Base-by-base conservation (phyloP, 2,797 vertebrate species). In the Cryptoblepharus egeriae region DNA sequence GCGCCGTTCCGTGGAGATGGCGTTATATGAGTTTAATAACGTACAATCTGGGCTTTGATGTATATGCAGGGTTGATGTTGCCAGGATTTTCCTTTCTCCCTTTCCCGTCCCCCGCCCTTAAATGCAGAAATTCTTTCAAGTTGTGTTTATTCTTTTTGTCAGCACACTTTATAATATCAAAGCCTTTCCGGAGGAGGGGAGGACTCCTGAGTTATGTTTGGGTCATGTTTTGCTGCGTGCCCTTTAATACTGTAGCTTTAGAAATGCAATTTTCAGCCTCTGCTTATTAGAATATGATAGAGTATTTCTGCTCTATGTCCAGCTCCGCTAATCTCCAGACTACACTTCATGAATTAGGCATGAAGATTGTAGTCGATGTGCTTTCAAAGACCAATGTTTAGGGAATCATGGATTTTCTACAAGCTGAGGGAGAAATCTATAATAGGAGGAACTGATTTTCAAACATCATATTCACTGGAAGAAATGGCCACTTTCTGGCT, bases 201-300 rank as follows among this genome's bases (percentile, higher is more conserved):
- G 96, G 97, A 97, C 96, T 96, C 92, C 96, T 93, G 95, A 96
- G 95, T 97, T 96, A 96, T 95, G 95, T 96, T 94, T 95, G 96
- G 95, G 97, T 97, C 96, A 97, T 97, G 97, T 97, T 97, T 96
- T 96, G 96, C 96, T 95, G 95, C 94, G 94, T 96, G 97, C 96
- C 97, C 97, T 98, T 98, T 98, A 98, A 99, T 98, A 97, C 97
- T 93, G 93, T 96, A 97, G 97, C 97, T 98, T 99, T 98, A 98
- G 97, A 98, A 99, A 98, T 98, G 97, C 98, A 97, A 97, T 98
- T 98, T 97, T 96, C 97, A 96, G 96, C 97, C 96, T 96, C 96
- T 94, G 95, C 97, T 97, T 98, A 99, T 99, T 99, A 98, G 97
- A 99, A 99, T 99, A 98, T 99, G 97, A 99, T 96, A 96, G 98